phyloP scores from a whole-genome alignment of 2,797 vertebrate species.

The Rhabdomys pumilio region DNA sequence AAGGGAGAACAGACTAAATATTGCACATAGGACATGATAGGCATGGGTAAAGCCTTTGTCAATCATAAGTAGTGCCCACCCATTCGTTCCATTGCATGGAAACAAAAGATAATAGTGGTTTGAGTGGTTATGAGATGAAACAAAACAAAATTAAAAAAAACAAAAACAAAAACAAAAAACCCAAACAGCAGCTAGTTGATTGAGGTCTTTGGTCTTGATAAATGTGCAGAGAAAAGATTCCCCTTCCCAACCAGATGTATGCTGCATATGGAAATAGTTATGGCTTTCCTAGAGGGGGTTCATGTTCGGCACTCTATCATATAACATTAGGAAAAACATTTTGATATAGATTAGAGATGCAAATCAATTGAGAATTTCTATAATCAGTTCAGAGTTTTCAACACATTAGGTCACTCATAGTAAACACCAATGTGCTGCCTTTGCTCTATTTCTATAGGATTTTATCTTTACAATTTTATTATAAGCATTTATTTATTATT shows the following conservation, averaged over 20 bases:
- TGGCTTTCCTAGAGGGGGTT: slow-evolving; percentile 57
- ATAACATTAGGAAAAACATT: slow-evolving; percentile 55
- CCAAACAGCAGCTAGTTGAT: slow-evolving; percentile 48
- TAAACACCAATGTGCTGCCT: not conserved
- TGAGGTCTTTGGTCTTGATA: slow-evolving; percentile 68
- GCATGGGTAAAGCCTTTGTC: slow-evolving; percentile 8
- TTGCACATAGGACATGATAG: not conserved
- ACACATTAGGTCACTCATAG: not conserved
- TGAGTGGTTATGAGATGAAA: slow-evolving; percentile 59
- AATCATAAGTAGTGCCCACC: not conserved
- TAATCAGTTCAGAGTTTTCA: not conserved
- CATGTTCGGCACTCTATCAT: slow-evolving; percentile 40
- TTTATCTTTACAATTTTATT: not conserved
- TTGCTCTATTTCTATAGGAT: not conserved
- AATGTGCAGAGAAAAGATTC: slow-evolving; percentile 60
- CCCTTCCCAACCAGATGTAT: slow-evolving; percentile 76
- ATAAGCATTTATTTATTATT: not conserved
- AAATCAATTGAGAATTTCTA: slow-evolving; percentile 38
- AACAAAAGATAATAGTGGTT: slow-evolving; percentile 4
- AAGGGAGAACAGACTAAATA: slow-evolving; percentile 20
- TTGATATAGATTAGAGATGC: slow-evolving; percentile 44
- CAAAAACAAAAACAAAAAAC: not conserved
- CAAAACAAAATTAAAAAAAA: not conserved
- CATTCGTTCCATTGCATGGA: not conserved
- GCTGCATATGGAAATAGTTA: slow-evolving; percentile 81